phyloP scores from a whole-genome alignment of 2,797 vertebrate species.

The Rousettus madagascariensis region DNA sequence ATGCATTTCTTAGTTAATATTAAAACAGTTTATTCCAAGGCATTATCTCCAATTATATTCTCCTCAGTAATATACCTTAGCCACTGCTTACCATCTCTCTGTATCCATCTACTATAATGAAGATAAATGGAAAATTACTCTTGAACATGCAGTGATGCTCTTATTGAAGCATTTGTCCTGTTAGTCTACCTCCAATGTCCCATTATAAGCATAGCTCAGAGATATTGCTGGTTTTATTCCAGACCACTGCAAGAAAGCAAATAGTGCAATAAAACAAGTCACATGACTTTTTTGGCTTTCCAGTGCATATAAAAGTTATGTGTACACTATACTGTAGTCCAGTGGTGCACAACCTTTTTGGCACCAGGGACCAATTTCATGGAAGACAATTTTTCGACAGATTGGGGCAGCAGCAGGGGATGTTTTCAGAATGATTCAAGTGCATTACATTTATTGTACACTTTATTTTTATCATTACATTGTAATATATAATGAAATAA shows the following conservation, averaged over 20 bases:
- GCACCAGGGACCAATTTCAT: not conserved
- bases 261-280: not conserved
- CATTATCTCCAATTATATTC: not conserved
- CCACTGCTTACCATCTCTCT: not conserved
- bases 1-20: not conserved
- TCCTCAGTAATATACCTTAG: not conserved
- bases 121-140: conserved; percentile 7
- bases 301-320: not conserved
- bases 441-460: not conserved
- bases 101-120: not conserved
- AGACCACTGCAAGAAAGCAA: not conserved
- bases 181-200: not conserved
- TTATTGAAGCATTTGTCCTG: conserved; percentile 11
- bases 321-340: not conserved
- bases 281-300: not conserved
- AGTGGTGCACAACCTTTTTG: not conserved
- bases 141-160: not conserved
- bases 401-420: not conserved
- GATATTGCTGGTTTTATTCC: not conserved
- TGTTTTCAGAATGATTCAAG: not conserved
- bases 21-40: not conserved
- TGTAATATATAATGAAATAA: too few species aligned
- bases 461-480: not conserved
- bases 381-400: not conserved
- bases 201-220: not conserved